phyloP scores from a whole-genome alignment of 30 jellyfish, hydroid and myxozoan species.

The Phacellophora camtschatica region DNA sequence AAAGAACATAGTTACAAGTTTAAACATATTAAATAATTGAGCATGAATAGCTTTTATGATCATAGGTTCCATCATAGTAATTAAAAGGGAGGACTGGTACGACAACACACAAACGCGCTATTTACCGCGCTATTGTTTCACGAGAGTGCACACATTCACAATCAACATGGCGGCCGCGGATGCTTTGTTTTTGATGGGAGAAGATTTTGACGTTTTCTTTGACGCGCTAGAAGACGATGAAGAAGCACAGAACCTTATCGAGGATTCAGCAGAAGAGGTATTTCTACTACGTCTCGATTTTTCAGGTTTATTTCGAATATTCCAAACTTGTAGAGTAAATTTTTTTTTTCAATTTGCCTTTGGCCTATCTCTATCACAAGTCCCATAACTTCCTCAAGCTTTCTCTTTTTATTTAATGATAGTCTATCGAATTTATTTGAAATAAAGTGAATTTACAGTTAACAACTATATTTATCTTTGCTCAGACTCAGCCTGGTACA shows the following conservation, averaged over 20 bases:
- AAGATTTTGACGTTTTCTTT: neutral
- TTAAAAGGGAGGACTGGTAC: neutral
- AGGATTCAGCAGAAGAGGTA: neutral
- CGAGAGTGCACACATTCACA: conserved; percentile 7
- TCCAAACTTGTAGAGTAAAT: neutral
- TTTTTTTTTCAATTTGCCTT: neutral
- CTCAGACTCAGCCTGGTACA: neutral
- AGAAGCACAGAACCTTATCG: neutral
- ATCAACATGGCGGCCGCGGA: neutral
- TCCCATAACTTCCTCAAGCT: neutral
- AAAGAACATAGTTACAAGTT: too few species aligned
- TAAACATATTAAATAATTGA: too few species aligned
- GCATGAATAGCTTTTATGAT: too few species aligned
- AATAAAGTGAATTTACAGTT: neutral
- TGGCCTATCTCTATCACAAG: neutral
- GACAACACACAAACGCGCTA: conserved; percentile 10
- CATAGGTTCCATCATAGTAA: too few species aligned
- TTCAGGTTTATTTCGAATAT: neutral
- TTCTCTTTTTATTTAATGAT: neutral
- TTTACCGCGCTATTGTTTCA: neutral
- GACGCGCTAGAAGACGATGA: neutral
- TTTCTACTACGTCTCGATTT: neutral
- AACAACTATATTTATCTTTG: neutral
- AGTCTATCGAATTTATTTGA: neutral
- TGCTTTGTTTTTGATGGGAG: neutral